Evolutionary conservation across 1,140 invertebrate species (phyloP).

Genomic region (Drosophila trapezifrons): DNA sequence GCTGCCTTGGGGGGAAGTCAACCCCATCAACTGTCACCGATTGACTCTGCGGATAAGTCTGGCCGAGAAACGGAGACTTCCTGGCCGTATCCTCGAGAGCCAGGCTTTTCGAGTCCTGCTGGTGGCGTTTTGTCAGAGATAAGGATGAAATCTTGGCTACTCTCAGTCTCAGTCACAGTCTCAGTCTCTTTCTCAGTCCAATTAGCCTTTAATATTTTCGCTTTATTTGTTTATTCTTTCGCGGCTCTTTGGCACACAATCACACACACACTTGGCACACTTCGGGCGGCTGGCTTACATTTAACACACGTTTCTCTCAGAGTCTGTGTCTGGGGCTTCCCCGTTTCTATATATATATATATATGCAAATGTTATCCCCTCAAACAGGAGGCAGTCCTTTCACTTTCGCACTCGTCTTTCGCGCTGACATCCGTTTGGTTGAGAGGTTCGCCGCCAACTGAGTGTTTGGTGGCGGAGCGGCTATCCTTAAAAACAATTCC

Average conservation of each 20-base stretch:
- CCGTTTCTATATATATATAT: conserved; percentile 18
- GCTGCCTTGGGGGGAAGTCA: conserved; percentile 21
- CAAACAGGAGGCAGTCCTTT: conserved; percentile 29
- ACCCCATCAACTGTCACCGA: conserved; percentile 65
- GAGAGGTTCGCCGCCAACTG: conserved; percentile 73
- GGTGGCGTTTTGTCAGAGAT: conserved; percentile 68
- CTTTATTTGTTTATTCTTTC: conserved; percentile 40
- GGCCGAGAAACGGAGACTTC: conserved; percentile 32
- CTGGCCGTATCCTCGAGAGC: conserved; percentile 24
- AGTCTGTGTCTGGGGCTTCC: conserved; percentile 35
- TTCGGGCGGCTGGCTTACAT: conserved; percentile 43
- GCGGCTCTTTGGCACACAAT: conserved; percentile 31
- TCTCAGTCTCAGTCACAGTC: conserved; percentile 5
- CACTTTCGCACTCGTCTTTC: conserved; percentile 25
- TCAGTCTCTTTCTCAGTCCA: conserved; percentile 16
- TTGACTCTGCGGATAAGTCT: conserved; percentile 66
- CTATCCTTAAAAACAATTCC: conserved; percentile 77
- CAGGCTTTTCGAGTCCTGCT: conserved; percentile 29
- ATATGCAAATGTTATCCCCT: conserved; percentile 41
- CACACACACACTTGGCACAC: conserved; percentile 62
- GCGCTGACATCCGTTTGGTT: conserved; percentile 61
- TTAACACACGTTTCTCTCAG: conserved; percentile 45
- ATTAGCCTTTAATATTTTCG: conserved; percentile 45
- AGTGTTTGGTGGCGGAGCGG: conserved; percentile 48
- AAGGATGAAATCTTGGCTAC: conserved; percentile 41